These are phyloP conservation scores for Holothuria scabra DNA, from an alignment of 53 echinoderm and acorn worm species.

Conservation along the genomic window DNA sequence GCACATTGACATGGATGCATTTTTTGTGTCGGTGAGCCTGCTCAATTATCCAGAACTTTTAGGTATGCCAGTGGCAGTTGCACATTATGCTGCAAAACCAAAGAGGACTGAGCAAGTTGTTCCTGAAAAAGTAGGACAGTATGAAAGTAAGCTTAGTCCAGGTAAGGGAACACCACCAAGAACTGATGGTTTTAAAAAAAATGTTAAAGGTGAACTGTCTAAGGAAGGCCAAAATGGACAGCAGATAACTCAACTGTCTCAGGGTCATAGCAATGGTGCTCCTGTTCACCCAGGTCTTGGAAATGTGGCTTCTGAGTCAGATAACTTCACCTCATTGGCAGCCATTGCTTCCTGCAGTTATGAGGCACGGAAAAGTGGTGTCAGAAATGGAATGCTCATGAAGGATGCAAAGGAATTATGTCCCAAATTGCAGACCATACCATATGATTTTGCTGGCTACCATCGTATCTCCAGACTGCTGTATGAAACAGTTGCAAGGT, in stretches of 20 bases:
- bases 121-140: background rate
- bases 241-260: too few species aligned
- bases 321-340: constrained; percentile 74
- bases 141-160: too few species aligned
- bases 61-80: constrained; percentile 94
- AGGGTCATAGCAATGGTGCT: too few species aligned
- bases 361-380: constrained; percentile 66
- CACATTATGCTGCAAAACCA: constrained; percentile 83
- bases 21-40: constrained; percentile 91
- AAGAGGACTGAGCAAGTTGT: too few species aligned
- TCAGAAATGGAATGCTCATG: constrained; percentile 88
- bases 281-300: too few species aligned
- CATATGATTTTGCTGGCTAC: constrained; percentile 83
- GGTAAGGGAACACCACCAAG: too few species aligned
- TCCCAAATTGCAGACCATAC: constrained; percentile 74
- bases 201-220: too few species aligned
- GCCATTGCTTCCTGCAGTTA: constrained; percentile 85
- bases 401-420: constrained; percentile 72
- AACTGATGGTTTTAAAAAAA: too few species aligned
- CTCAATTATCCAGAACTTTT: constrained; percentile 75
- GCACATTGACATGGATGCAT: constrained; percentile 98
- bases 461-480: constrained; percentile 62
- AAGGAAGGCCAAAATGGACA: too few species aligned
- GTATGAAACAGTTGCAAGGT: constrained; percentile 81
- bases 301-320: constrained; percentile 12